phyloP scores from a whole-genome alignment of 2,888 invertebrate genomes.

The Pyrochroa serraticornis region DNA sequence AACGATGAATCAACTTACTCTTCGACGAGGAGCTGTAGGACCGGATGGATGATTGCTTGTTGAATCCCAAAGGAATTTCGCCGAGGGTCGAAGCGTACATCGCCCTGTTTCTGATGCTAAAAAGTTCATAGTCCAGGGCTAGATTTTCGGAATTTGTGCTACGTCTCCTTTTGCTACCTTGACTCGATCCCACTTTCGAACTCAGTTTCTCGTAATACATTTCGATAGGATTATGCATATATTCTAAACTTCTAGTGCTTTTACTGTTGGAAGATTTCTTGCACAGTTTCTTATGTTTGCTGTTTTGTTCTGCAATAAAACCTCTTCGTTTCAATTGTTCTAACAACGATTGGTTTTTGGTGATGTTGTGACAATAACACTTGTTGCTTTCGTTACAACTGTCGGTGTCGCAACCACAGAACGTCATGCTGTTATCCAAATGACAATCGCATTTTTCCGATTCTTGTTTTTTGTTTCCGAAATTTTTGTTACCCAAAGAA shows the following conservation, averaged over 20 bases:
- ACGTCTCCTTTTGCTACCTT: not conserved
- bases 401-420: slow-evolving; percentile 84
- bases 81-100: slow-evolving; percentile 51
- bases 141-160: slow-evolving; percentile 21
- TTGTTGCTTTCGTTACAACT: slow-evolving; percentile 87
- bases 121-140: slow-evolving; percentile 73
- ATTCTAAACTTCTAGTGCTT: slow-evolving; percentile 61
- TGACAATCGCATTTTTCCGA: slow-evolving; percentile 64
- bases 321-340: slow-evolving; percentile 62
- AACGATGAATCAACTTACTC: too few relatives aligned
- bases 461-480: slow-evolving; percentile 57
- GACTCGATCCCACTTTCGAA: not conserved
- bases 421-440: slow-evolving; percentile 60
- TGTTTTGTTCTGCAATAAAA: slow-evolving; percentile 55
- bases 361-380: slow-evolving; percentile 73
- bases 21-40: slow-evolving; percentile 36
- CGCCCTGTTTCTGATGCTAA: slow-evolving; percentile 56
- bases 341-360: slow-evolving; percentile 51
- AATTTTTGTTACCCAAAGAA: slow-evolving; percentile 67
- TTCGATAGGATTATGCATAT: slow-evolving; percentile 61
- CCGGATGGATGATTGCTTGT: slow-evolving; percentile 40
- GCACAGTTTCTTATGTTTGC: slow-evolving; percentile 50
- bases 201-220: slow-evolving; percentile 59
- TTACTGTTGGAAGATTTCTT: slow-evolving; percentile 55
- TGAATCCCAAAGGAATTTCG: slow-evolving; percentile 39